Base-by-base conservation (phyloP, 1,140 invertebrate genomes). In the Saccostrea cuccullata region DNA sequence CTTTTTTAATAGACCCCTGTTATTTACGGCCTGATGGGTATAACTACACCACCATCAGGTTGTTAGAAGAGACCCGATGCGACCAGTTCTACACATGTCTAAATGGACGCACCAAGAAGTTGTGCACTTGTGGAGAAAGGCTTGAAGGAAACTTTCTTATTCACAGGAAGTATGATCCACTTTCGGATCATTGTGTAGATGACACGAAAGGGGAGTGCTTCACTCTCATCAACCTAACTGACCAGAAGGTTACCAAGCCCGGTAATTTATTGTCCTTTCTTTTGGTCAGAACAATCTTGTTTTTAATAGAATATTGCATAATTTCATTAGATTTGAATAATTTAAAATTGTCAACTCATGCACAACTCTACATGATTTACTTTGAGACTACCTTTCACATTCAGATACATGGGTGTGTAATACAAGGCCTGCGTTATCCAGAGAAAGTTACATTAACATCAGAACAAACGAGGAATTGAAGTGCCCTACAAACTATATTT, bases 61-160 rank as follows among this genome's bases (percentile, higher is more conserved):
- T 77, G 70, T 30, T 77, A 26, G 70, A 77, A 0, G 70, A 77
- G 70, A 77, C 36, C 11, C 70, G 26, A 15, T 77, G 70, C 13
- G 70, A 77, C 26, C 70, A 77, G 70, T 77, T 77, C 70, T 77
- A 77, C 70, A 77, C 70, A 36, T 77, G 70, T 15, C 70, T 77
- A 5, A 30, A 13, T 15, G 70, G 70, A 11, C 70, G 70, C 70
- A 77, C 70, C 70, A 77, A 77, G 70, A 77, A 77, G 23, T 36
- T 77, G 70, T 77, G 70, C 15, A 77, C 70, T 5, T 77, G 70
- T 77, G 70, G 70, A 36, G 70, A 77, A 26, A 77, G 70, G 30
- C 26, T 36, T 0, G 70, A 11, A 0, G 26, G 26, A 15, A 26
- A 30, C 2, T 0, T 77, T 15, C 23, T 77, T 26, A 36, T 77